Conservation (phyloP, 2,113 vertebrate species). For the Planiliza haematocheilus region DNA sequence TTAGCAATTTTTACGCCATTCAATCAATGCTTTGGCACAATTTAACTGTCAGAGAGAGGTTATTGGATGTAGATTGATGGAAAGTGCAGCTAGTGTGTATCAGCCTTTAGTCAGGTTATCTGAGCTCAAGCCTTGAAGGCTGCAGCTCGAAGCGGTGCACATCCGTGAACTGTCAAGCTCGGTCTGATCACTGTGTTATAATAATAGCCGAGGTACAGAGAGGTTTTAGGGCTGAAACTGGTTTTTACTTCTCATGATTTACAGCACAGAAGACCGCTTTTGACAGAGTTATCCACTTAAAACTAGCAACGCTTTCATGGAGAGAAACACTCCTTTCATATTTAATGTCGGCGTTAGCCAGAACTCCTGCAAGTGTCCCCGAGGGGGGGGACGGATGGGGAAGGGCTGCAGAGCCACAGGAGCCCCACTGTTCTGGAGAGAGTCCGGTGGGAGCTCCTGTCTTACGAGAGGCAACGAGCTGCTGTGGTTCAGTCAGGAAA, state of each 20-base stretch:
- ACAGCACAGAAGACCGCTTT: not conserved
- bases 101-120: too few relatives aligned
- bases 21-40: too few relatives aligned
- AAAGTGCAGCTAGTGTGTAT: too few relatives aligned
- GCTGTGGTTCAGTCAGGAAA: not conserved
- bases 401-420: not conserved
- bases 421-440: not conserved
- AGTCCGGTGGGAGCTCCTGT: not conserved
- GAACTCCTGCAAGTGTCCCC: not conserved
- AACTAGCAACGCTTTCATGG: not conserved
- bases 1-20: too few relatives aligned
- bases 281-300: not conserved
- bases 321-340: not conserved
- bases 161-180: not conserved
- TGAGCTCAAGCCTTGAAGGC: too few relatives aligned
- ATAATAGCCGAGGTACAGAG: not conserved
- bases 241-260: not conserved
- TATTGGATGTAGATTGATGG: too few relatives aligned
- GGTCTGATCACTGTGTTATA: not conserved
- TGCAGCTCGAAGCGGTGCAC: too few relatives aligned
- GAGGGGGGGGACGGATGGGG: not conserved
- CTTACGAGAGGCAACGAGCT: not conserved
- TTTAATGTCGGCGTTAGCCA: not conserved
- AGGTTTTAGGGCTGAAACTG: not conserved
- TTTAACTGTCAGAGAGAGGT: too few relatives aligned